Conservation (phyloP, 2,888 invertebrate genomes). For the Tupiocoris notatus region DNA sequence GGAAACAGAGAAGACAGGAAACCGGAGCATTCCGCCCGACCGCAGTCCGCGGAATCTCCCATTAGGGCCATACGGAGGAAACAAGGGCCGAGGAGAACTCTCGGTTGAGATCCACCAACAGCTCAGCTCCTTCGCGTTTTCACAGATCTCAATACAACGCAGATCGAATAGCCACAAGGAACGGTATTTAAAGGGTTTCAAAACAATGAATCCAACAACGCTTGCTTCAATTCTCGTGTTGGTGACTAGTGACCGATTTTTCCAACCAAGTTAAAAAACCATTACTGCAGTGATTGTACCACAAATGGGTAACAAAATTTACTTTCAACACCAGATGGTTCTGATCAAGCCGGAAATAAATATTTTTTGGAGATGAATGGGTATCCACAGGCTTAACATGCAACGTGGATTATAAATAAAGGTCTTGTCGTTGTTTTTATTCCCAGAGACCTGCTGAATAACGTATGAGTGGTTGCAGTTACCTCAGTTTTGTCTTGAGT, state of each 20-base stretch:
- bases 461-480: no score
- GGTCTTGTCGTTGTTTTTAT: no score
- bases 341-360: no score
- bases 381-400: no score
- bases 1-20: neutral
- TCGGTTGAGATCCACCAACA: neutral
- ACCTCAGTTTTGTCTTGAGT: no score
- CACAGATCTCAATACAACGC: neutral
- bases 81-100: neutral
- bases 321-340: no score
- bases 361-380: no score
- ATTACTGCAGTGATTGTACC: no score
- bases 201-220: neutral
- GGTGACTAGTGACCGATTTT: neutral
- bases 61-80: neutral
- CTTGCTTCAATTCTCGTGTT: neutral
- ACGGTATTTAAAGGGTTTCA: neutral
- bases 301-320: no score
- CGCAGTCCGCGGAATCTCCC: neutral
- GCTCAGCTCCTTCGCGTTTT: neutral
- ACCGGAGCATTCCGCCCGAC: neutral
- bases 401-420: no score
- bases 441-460: no score
- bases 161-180: neutral
- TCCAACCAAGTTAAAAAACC: no score